Evolutionary conservation across 2,113 vertebrate species (phyloP).

Genomic region (Cavia aperea): DNA sequence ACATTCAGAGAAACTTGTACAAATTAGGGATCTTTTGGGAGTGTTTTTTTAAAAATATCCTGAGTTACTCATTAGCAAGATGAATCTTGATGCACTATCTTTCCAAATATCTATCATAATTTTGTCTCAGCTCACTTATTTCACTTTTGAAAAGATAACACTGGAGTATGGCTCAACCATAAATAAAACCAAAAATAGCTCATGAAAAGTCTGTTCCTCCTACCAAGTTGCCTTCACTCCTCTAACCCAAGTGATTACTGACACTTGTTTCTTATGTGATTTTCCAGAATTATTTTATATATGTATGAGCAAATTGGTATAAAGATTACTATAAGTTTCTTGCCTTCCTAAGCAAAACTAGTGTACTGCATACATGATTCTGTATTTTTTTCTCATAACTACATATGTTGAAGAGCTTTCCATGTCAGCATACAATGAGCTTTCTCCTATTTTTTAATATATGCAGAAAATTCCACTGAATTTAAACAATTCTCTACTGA

Average conservation of each 20-base stretch:
- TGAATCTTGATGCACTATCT: background rate
- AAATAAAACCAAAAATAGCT: background rate
- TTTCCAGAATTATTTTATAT: background rate
- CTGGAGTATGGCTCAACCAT: background rate
- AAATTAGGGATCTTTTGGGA: background rate
- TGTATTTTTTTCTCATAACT: background rate
- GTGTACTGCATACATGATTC: background rate
- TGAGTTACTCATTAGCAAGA: background rate
- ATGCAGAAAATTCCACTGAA: background rate
- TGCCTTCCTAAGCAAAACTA: background rate
- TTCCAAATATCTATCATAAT: background rate
- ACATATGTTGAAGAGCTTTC: background rate
- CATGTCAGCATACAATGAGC: background rate
- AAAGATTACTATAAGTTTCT: background rate
- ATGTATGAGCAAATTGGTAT: background rate
- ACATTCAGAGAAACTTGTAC: background rate
- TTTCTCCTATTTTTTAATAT: background rate
- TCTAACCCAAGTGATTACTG: background rate
- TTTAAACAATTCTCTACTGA: background rate
- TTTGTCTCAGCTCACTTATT: background rate
- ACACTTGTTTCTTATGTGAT: background rate
- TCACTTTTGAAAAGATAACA: background rate
- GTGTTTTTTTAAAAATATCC: background rate
- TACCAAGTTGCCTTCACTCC: background rate
- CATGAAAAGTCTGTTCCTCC: background rate